These are phyloP conservation scores for Sebastes steindachneri DNA, from an alignment of 2,797 vertebrate species.

Conservation along the genomic window DNA sequence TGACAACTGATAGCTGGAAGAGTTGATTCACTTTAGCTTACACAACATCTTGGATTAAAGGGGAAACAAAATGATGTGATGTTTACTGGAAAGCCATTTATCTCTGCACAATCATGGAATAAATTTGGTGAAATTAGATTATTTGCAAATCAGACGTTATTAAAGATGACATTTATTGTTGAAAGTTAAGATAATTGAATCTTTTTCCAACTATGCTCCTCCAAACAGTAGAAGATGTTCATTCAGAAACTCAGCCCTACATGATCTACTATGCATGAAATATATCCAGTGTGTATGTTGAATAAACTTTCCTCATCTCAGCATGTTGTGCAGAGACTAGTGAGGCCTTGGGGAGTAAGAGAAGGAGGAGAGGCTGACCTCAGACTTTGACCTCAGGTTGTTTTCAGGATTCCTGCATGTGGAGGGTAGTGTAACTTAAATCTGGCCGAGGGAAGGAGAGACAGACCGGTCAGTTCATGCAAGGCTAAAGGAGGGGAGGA, in stretches of 20 bases:
- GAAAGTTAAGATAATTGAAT: not conserved
- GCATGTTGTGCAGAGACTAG: slow-evolving; percentile 10
- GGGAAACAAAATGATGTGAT: not conserved
- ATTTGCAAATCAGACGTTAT: not conserved
- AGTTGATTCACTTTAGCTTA: not conserved
- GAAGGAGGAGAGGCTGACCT: slow-evolving; percentile 53
- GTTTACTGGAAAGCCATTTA: not conserved
- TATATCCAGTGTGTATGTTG: not conserved
- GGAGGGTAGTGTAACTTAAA: slow-evolving; percentile 45
- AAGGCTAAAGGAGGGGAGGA: not conserved
- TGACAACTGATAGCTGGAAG: not conserved
- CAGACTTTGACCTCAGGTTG: slow-evolving; percentile 59
- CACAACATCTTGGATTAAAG: not conserved
- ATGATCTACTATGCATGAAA: not conserved
- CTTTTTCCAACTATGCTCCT: not conserved
- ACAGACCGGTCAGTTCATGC: slow-evolving; percentile 4
- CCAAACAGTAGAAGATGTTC: not conserved
- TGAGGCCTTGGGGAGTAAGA: slow-evolving; percentile 36
- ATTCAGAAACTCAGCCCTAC: slow-evolving; percentile 1
- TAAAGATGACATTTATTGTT: slow-evolving; percentile 3
- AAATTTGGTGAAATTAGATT: not conserved
- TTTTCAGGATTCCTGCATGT: slow-evolving; percentile 60
- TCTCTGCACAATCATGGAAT: not conserved
- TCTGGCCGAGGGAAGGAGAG: slow-evolving; percentile 28
- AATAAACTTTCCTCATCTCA: not conserved